Conservation (phyloP, 1,140 invertebrate genomes). For the Hylaeus anthracinus region DNA sequence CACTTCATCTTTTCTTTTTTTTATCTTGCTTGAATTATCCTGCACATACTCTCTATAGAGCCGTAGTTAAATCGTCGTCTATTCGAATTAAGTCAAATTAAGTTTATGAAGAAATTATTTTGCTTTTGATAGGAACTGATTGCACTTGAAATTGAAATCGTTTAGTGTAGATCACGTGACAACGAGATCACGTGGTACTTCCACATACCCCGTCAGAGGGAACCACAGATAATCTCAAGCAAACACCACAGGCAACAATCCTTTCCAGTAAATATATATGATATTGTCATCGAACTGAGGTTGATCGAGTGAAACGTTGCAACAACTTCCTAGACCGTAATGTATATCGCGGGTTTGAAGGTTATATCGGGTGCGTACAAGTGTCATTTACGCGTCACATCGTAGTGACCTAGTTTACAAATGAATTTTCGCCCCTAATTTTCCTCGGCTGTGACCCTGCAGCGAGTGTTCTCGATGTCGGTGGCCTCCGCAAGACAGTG, state of each 20-base stretch:
- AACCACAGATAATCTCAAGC: constrained; percentile 33
- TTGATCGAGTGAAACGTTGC: constrained; percentile 26
- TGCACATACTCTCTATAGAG: neutral
- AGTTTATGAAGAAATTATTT: neutral
- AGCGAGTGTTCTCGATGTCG: constrained; percentile 55
- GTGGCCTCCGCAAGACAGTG: constrained; percentile 45
- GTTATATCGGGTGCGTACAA: neutral
- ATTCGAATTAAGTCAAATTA: neutral
- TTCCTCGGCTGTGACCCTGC: constrained; percentile 45
- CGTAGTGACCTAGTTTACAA: constrained; percentile 58
- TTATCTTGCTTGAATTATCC: neutral
- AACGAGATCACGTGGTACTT: constrained; percentile 61
- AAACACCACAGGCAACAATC: constrained; percentile 41
- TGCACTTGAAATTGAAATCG: constrained; percentile 32
- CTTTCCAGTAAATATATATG: constrained; percentile 55
- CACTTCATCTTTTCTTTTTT: too few relatives aligned
- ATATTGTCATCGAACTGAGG: constrained; percentile 45
- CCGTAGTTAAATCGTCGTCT: neutral
- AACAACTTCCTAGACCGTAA: constrained; percentile 24
- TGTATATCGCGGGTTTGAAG: constrained; percentile 8
- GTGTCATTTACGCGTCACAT: constrained; percentile 33
- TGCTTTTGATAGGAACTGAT: neutral
- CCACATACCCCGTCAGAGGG: constrained; percentile 33
- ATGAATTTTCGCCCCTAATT: constrained; percentile 40
- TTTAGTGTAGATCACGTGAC: constrained; percentile 52